Evolutionary conservation across 2,888 invertebrate genomes (phyloP).

Genomic region (Tenthredo notha): DNA sequence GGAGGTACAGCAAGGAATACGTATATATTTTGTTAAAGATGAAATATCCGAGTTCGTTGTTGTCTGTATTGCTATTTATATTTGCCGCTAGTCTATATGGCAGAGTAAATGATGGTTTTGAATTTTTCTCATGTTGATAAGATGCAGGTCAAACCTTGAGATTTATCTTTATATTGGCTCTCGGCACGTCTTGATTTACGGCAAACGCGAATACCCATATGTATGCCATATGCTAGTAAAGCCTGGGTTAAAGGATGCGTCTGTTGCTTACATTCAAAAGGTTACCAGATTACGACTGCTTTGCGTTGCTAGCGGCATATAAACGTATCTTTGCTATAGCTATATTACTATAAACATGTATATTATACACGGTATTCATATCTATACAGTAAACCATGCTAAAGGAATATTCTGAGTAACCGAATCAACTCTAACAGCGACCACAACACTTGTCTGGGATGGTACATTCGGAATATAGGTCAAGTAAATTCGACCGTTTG

Average conservation of each 20-base stretch:
- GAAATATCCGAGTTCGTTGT: neutral
- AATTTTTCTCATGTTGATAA: neutral
- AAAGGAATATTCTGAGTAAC: neutral
- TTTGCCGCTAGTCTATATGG: neutral
- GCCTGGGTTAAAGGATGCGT: slow-evolving; percentile 4
- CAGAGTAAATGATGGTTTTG: neutral
- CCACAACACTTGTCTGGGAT: neutral
- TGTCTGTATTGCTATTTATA: neutral
- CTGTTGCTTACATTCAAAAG: slow-evolving; percentile 23
- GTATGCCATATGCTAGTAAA: neutral
- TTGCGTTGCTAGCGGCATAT: slow-evolving; percentile 27
- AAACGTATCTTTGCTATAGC: slow-evolving; percentile 18
- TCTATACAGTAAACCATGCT: neutral
- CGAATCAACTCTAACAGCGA: neutral
- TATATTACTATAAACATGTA: slow-evolving; percentile 18
- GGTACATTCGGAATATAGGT: neutral
- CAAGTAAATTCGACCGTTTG: neutral
- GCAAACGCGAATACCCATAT: neutral
- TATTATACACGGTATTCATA: neutral
- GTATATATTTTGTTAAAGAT: neutral
- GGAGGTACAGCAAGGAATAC: neutral
- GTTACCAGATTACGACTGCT: slow-evolving; percentile 15
- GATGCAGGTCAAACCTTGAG: slow-evolving; percentile 23
- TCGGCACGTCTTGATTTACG: slow-evolving; percentile 36
- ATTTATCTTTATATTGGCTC: slow-evolving; percentile 35